Evolutionary conservation across 2,797 vertebrate species (phyloP).

Genomic region (Mus spretus): DNA sequence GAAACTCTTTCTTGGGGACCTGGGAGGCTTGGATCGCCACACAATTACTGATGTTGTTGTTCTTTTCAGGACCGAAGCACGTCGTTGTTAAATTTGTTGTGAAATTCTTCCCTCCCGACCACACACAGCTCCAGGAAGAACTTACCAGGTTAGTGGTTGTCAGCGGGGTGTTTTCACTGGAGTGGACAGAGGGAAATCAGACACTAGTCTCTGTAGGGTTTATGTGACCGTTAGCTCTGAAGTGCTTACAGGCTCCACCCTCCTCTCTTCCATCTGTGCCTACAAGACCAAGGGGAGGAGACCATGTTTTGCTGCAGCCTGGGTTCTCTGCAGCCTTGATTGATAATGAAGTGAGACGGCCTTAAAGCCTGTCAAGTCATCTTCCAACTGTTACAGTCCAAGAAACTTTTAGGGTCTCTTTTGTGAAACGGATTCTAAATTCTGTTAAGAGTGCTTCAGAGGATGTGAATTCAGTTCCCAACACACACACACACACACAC

Average conservation of each 20-base stretch:
- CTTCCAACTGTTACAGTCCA: background rate
- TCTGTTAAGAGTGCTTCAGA: background rate
- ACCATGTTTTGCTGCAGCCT: background rate
- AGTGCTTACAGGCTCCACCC: background rate
- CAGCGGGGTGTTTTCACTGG: background rate
- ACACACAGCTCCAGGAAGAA: constrained; percentile 96
- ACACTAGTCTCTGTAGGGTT: background rate
- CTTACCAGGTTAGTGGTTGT: constrained; percentile 94
- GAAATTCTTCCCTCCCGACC: constrained; percentile 98
- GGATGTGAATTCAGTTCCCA: background rate
- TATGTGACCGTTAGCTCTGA: background rate
- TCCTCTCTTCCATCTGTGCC: background rate
- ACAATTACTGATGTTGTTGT: background rate
- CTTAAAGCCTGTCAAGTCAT: background rate
- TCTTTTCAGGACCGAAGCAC: constrained; percentile 93
- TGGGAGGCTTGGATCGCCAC: constrained; percentile 42
- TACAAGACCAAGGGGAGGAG: background rate
- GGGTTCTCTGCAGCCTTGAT: background rate
- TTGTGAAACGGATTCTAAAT: background rate
- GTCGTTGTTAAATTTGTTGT: constrained; percentile 96
- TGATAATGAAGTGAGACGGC: rapidly evolving
- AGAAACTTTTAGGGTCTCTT: background rate
- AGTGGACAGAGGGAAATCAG: background rate
- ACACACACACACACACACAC: background rate
- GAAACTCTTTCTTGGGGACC: background rate